Base-by-base conservation (phyloP, 2,888 invertebrate species). In the Tetragnatha montana region DNA sequence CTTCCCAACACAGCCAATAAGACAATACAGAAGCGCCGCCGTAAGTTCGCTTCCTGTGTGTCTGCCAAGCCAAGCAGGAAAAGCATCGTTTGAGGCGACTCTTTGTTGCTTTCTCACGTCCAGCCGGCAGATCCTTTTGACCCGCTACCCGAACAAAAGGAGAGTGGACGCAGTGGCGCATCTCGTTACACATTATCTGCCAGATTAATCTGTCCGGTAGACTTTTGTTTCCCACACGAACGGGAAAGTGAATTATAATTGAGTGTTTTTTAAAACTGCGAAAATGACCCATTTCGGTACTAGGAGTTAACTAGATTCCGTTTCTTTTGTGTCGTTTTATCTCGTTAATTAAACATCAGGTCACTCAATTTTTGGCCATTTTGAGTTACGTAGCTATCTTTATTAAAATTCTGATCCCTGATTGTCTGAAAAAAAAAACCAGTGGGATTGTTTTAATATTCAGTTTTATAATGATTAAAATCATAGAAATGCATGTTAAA, bases 91-190 rank as follows among this genome's bases (percentile, higher is more conserved):
- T 73, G 73, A 82, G 50, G 22, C 21, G 51, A 10, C 35, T 68
- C 78, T 78, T 68, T 78, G 78, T 78, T 35, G 22, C 60, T 19
- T 82, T 74, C 74, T 73, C 74, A 74, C 82, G 51, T 73, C 22
- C 82, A 51, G 73, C 74, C 60, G 35, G 4, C 17, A 50, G 12
- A 10, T 49, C n/a, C 76, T 50, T 76, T 76, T 76, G 76, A 76
- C 76, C 70, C 51, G 73, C 71, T 81, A 81, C 71, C 14, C 14
- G 82, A 60, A 82, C 82, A 82, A 82, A 82, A 60, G 60, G 14
- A 73, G 10, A 35, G 51, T 74, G 12, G 51, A 47, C 4, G 21
- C 82, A 21, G 82, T 21, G 73, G 73, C 51, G 82, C 60, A 19
- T 73, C 73, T 74, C 60, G 60, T 60, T 60, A 60, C 60, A 60